Conservation (phyloP, 2,888 invertebrate species). For the Stenotaenia linearis region DNA sequence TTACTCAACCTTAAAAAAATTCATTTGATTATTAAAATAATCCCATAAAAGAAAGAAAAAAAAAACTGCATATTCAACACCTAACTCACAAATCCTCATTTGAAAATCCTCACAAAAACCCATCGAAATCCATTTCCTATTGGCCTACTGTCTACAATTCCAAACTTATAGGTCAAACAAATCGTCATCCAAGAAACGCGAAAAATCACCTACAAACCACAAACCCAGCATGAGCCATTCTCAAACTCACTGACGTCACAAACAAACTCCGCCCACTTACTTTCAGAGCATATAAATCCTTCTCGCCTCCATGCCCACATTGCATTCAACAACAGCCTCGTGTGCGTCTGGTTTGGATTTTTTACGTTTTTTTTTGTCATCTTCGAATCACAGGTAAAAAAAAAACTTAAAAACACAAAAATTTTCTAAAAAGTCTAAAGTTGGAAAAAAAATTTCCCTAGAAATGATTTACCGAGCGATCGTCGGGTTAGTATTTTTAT, state of each 20-base stretch:
- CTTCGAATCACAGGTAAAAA: background rate
- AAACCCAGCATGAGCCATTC: background rate
- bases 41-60: too few species aligned
- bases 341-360: background rate
- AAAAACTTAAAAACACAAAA: background rate
- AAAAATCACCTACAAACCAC: background rate
- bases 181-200: background rate
- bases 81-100: background rate
- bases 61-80: background rate
- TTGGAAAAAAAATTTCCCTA: background rate
- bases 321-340: background rate
- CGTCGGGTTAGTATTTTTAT: background rate
- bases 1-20: background rate
- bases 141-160: constrained; percentile 11
- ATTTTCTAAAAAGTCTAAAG: background rate
- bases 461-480: background rate
- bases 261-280: background rate
- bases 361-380: background rate
- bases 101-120: background rate
- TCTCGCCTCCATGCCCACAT: background rate
- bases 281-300: background rate
- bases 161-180: background rate
- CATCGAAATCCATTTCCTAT: background rate
- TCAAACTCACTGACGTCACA: background rate
- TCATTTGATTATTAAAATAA: background rate